Conservation (phyloP, 2,113 vertebrate species). For the Hymenochirus boettgeri region DNA sequence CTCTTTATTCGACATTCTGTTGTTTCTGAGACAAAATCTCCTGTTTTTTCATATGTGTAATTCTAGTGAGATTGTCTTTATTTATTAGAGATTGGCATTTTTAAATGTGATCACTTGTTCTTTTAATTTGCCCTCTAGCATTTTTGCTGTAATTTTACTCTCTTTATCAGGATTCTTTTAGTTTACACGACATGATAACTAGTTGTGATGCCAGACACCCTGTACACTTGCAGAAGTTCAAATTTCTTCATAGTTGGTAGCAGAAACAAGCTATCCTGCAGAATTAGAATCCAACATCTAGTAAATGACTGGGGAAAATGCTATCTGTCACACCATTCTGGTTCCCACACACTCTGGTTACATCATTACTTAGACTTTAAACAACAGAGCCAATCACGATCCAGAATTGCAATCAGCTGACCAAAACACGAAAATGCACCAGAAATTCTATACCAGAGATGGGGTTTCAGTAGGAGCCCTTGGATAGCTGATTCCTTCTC, state of each 20-base stretch:
- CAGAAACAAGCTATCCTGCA: constrained; percentile 76
- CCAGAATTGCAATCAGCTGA: constrained; percentile 78
- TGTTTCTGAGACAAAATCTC: neutral
- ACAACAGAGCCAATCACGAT: constrained; percentile 78
- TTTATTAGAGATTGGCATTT: neutral
- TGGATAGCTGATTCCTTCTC: constrained; percentile 87
- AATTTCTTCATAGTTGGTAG: constrained; percentile 88
- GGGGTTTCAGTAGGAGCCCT: constrained; percentile 86
- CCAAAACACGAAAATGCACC: constrained; percentile 78
- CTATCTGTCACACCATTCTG: constrained; percentile 85
- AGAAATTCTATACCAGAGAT: constrained; percentile 89
- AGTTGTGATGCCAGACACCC: constrained; percentile 54
- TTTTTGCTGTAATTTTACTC: neutral
- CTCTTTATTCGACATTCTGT: too few species aligned
- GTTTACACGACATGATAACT: constrained; percentile 7
- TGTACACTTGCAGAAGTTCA: constrained; percentile 69
- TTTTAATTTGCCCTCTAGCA: neutral
- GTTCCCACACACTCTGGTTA: constrained; percentile 99
- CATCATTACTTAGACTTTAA: constrained; percentile 92
- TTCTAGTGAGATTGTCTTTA: too few species aligned
- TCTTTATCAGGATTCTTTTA: neutral
- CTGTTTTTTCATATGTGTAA: too few species aligned
- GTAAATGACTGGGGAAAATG: constrained; percentile 86
- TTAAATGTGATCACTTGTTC: neutral
- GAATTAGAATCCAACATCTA: constrained; percentile 72